Conservation (phyloP, 2,888 invertebrate genomes). For the Anthoptus insignis region DNA sequence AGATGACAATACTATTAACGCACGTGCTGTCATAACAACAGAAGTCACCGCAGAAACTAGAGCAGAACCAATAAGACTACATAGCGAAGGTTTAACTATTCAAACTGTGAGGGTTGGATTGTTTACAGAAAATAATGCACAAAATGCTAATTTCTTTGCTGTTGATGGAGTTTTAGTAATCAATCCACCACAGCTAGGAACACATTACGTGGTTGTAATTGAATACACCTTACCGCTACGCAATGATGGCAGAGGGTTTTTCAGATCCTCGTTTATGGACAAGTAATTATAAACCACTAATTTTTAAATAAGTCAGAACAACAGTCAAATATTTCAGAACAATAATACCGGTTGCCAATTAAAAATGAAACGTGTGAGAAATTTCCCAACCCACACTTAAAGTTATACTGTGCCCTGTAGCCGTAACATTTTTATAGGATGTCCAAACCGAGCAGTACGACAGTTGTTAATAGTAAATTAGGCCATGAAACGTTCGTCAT, state of each 20-base stretch:
- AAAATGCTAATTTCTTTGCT: constrained; percentile 44
- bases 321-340: no score
- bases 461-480: no score
- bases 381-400: no score
- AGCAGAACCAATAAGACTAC: constrained; percentile 56
- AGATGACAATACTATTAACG: constrained; percentile 57
- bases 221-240: constrained; percentile 60
- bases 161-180: constrained; percentile 58
- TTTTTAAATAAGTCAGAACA: no score
- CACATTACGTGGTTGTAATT: constrained; percentile 59
- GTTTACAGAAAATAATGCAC: constrained; percentile 53
- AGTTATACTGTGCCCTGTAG: no score
- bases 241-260: constrained; percentile 57
- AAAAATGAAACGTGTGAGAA: no score
- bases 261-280: constrained; percentile 25
- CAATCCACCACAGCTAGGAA: constrained; percentile 47
- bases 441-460: no score
- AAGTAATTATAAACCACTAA: constrained; percentile 32
- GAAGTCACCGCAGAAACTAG: constrained; percentile 52
- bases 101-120: constrained; percentile 58
- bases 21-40: constrained; percentile 60
- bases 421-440: no score
- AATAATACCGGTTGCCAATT: no score
- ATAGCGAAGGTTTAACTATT: constrained; percentile 56
- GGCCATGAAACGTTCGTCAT: no score